phyloP scores from a whole-genome alignment of 1,140 invertebrate genomes.

The Wasmannia auropunctata region DNA sequence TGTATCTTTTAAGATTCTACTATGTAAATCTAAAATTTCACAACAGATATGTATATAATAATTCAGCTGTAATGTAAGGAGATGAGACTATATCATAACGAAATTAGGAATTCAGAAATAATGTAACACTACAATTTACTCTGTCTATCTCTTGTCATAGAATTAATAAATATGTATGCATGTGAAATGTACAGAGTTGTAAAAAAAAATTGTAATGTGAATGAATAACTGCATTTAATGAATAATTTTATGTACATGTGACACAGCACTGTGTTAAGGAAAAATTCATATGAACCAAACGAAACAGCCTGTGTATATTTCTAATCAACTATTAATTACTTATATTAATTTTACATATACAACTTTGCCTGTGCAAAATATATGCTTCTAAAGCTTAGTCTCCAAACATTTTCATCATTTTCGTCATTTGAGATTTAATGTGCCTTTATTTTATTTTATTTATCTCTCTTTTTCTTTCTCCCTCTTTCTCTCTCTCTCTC shows the following conservation, averaged over 20 bases:
- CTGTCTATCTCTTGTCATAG: slow-evolving; percentile 37
- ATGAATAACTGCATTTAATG: not conserved
- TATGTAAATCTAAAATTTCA: slow-evolving; percentile 49
- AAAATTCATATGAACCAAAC: not conserved
- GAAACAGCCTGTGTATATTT: not conserved
- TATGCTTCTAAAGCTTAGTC: slow-evolving; percentile 8
- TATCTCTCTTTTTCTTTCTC: not conserved
- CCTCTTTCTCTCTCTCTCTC: not conserved
- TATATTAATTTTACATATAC: slow-evolving; percentile 13
- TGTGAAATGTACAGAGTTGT: not conserved
- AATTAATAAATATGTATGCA: slow-evolving; percentile 20
- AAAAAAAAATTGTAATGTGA: slow-evolving; percentile 10
- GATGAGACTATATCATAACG: not conserved
- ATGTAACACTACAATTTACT: slow-evolving; percentile 5
- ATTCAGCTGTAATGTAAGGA: not conserved
- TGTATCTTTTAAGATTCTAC: slow-evolving; percentile 17
- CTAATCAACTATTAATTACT: not conserved
- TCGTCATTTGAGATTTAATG: slow-evolving; percentile 11
- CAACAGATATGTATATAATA: slow-evolving; percentile 3
- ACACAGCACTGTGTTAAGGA: not conserved
- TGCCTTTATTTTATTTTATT: slow-evolving; percentile 18
- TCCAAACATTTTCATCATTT: slow-evolving; percentile 9
- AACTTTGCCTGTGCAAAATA: slow-evolving; percentile 35
- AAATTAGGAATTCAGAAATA: slow-evolving; percentile 19
- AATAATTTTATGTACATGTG: not conserved